phyloP scores from a whole-genome alignment of 2,888 invertebrate genomes.

The Chouioia cunea region DNA sequence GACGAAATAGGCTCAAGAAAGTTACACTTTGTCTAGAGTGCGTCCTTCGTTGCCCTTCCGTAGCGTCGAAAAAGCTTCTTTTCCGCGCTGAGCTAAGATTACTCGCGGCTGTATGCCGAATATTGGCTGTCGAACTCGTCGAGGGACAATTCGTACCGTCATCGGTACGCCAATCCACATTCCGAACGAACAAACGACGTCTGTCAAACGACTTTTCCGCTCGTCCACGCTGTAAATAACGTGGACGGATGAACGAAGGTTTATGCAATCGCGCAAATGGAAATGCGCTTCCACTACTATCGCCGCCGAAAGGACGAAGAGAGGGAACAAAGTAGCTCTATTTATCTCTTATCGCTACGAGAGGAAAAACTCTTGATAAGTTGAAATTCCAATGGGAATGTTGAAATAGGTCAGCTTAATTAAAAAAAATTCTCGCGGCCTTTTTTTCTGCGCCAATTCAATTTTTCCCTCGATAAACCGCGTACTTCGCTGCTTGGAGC shows the following conservation, averaged over 20 bases:
- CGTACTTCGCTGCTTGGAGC: slow-evolving; percentile 42
- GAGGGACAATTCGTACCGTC: background rate
- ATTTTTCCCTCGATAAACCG: slow-evolving; percentile 35
- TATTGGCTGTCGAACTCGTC: too few species aligned
- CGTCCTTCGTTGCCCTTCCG: too few species aligned
- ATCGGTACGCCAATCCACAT: background rate
- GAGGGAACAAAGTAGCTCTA: too few species aligned
- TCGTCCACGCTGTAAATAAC: slow-evolving; percentile 21
- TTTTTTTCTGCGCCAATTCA: slow-evolving; percentile 44
- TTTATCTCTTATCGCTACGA: too few species aligned
- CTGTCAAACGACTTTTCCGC: background rate
- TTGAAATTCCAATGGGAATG: background rate
- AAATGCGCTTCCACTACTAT: slow-evolving; percentile 49
- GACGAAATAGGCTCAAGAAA: too few species aligned
- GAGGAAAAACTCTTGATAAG: slow-evolving; percentile 33
- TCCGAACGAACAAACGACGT: too few species aligned
- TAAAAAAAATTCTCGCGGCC: slow-evolving; percentile 12
- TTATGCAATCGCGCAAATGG: slow-evolving; percentile 50
- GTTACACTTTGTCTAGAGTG: too few species aligned
- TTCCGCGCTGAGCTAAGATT: too few species aligned
- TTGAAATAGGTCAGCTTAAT: too few species aligned
- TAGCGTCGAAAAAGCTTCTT: too few species aligned
- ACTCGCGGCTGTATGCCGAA: too few species aligned
- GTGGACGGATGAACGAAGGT: slow-evolving; percentile 29
- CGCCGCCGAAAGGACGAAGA: too few species aligned